Evolutionary conservation across 2,113 vertebrate genomes (phyloP).

Genomic region (Pavo muticus): DNA sequence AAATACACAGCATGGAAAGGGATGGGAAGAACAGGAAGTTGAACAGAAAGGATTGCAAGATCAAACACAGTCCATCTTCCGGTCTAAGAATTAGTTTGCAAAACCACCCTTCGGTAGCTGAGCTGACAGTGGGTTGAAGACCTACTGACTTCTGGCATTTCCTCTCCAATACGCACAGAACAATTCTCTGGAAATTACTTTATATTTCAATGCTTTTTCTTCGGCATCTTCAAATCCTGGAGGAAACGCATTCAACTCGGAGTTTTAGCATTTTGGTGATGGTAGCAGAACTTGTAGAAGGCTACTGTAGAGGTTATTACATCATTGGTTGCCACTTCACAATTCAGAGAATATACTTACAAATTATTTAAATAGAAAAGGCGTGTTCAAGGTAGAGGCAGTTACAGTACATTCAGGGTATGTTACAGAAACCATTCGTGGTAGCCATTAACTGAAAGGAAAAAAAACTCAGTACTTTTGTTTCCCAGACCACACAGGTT

Average conservation of each 20-base stretch:
- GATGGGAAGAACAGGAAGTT: constrained; percentile 45
- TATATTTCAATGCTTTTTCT: background rate
- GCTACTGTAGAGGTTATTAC: constrained; percentile 50
- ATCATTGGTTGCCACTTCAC: constrained; percentile 48
- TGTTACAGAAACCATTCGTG: constrained; percentile 60
- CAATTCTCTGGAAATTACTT: background rate
- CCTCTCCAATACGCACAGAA: background rate
- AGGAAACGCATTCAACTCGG: constrained; percentile 37
- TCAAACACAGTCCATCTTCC: constrained; percentile 51
- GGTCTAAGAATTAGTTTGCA: constrained; percentile 24
- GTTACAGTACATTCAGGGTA: constrained; percentile 70
- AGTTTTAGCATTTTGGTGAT: constrained; percentile 36
- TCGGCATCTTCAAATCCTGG: background rate
- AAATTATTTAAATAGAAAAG: constrained; percentile 63
- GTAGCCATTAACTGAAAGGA: constrained; percentile 53
- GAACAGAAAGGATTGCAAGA: constrained; percentile 44
- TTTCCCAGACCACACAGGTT: constrained; percentile 67
- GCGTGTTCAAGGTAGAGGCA: constrained; percentile 70
- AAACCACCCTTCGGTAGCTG: constrained; percentile 28
- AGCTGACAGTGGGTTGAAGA: constrained; percentile 22
- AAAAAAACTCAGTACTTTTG: constrained; percentile 34
- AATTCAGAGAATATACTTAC: constrained; percentile 40
- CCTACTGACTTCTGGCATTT: constrained; percentile 36
- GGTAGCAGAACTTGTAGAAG: constrained; percentile 61
- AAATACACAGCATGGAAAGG: constrained; percentile 19